Base-by-base conservation (phyloP, 2,888 invertebrate genomes). In the Polylopha cassiicola region DNA sequence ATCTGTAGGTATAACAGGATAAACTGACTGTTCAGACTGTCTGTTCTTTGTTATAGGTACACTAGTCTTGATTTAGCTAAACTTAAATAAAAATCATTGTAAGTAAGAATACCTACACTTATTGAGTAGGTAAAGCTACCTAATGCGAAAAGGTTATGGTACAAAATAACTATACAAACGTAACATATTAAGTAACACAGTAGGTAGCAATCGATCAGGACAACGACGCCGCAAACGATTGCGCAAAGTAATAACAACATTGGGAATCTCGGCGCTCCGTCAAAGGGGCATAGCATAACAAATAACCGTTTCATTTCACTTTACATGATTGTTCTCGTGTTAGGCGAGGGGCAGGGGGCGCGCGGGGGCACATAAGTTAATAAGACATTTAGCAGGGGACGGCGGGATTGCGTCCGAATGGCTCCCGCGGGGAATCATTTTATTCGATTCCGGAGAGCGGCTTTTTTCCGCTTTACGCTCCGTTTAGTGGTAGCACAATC, bases 361-460 rank as follows among this genome's bases (percentile, higher is more conserved):
- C 51, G 65, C 61, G 61, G 56, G 49, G 54, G 74, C 73, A 75
- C 78, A 74, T 82, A 84, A 84, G 84, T 84, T 85, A 82, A 84
- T 82, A 85, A 84, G 84, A 84, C 82, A 84, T 85, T 82, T 82
- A 84, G 86, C 82, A 73, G 77, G 82, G 79, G 82, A 78, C 79
- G 80, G 85, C 84, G 80, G 84, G 82, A 84, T 84, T 88, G 88
- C 86, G 87, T 88, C 87, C 87, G 88, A 89, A 89, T 89, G 88
- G 88, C 88, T 87, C 89, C 88, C 89, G 75, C 64, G 89, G 89
- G 89, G 89, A 89, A 89, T 89, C 89, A 89, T 89, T 89, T 89
- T 89, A 89, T 89, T 89, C 88, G 89, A 89, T 89, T 89, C 88
- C 85, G 86, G 86, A 84, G 75, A 72, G 74, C 76, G 75, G 73